Evolutionary conservation across 2,797 vertebrate genomes (phyloP).

Genomic region (Silurus aristotelis): DNA sequence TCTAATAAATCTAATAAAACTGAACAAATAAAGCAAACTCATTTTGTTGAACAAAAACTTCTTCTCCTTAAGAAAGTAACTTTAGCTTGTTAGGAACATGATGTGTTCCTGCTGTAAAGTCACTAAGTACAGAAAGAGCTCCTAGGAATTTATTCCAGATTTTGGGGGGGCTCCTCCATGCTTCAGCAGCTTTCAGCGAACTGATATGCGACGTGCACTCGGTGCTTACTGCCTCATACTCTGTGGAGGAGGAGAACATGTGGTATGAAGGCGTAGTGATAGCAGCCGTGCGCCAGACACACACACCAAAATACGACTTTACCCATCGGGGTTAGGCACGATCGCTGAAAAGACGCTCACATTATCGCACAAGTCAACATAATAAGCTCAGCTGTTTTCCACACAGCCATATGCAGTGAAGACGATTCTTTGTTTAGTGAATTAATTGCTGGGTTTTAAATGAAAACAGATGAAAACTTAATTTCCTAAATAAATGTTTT

Average conservation of each 20-base stretch:
- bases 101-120: neutral
- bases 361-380: conserved; percentile 38
- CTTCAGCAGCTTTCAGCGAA: conserved; percentile 19
- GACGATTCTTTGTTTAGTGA: conserved; percentile 7
- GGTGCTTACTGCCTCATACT: conserved; percentile 24
- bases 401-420: conserved; percentile 18
- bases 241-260: conserved; percentile 49
- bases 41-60: neutral
- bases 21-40: neutral
- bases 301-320: conserved; percentile 41
- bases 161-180: neutral
- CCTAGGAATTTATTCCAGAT: conserved; percentile 2
- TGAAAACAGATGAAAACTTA: neutral
- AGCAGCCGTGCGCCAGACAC: conserved; percentile 37
- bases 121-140: conserved; percentile 6
- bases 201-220: conserved; percentile 1
- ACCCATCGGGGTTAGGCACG: conserved; percentile 34
- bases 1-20: neutral
- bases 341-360: conserved; percentile 30
- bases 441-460: conserved; percentile 16
- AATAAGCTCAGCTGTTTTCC: conserved; percentile 17
- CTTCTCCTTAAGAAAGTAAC: neutral
- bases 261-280: conserved; percentile 54
- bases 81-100: neutral
- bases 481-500: neutral